Conservation (phyloP, 37 sponge, comb jelly and placozoan genomes). For the Oopsacas minuta region DNA sequence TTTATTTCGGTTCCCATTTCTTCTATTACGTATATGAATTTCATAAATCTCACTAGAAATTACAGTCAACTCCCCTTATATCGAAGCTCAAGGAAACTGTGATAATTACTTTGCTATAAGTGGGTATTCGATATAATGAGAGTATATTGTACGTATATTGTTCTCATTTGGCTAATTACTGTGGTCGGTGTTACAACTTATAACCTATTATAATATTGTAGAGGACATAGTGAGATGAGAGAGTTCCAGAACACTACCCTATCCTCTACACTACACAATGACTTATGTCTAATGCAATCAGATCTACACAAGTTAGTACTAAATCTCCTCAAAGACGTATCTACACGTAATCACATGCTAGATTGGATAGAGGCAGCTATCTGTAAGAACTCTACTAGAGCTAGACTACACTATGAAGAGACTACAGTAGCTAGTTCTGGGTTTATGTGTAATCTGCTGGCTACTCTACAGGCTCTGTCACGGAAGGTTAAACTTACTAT, state of each 20-base stretch:
- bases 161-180: too few species aligned
- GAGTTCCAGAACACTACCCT: not conserved
- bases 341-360: not conserved
- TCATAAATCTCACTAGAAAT: too few species aligned
- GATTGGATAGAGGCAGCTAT: not conserved
- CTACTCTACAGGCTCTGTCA: constrained; percentile 53
- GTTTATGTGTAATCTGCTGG: constrained; percentile 57
- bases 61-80: too few species aligned
- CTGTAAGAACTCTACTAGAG: not conserved
- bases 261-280: not conserved
- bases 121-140: not conserved
- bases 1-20: too few species aligned
- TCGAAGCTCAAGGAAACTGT: too few species aligned
- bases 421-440: constrained; percentile 20
- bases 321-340: not conserved
- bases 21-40: too few species aligned
- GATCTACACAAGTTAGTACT: not conserved
- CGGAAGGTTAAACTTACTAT: constrained; percentile 45
- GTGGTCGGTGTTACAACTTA: too few species aligned
- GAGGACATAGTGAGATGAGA: not conserved
- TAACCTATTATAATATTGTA: not conserved
- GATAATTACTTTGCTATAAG: too few species aligned
- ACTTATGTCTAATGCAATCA: not conserved
- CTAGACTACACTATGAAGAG: constrained; percentile 3
- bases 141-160: not conserved